Percentiles rank a stretch among this genome's conserved stretches.
Evolutionary conservation across 64 coral and sea anemone genomes (phyloP).

Genomic region (Actinia tenebrosa): DNA sequence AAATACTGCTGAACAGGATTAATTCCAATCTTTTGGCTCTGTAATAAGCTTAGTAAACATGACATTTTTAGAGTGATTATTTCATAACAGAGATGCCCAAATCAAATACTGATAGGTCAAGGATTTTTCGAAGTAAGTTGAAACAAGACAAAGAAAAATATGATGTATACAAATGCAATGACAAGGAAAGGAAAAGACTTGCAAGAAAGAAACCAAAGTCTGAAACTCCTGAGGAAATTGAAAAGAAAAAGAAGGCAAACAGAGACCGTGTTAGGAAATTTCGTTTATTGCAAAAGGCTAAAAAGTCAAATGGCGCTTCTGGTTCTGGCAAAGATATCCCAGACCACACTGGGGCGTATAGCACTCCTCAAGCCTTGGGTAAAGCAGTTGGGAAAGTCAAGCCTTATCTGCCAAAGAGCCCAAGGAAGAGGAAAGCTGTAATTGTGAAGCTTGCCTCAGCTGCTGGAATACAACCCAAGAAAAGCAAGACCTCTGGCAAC

Average conservation of each 20-base stretch:
- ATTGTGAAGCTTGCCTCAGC: conserved; percentile 9
- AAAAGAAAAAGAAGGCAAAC: conserved; percentile 35
- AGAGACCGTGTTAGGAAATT: conserved; percentile 29
- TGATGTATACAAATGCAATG: conserved; percentile 55
- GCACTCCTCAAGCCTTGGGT: conserved; percentile 11
- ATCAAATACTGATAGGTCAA: conserved; percentile 38
- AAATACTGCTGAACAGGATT: conserved; percentile 11
- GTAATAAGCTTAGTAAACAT: not conserved
- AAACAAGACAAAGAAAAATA: conserved; percentile 41
- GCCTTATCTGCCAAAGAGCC: conserved; percentile 10
- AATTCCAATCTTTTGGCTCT: not conserved
- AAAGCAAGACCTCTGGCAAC: not conserved
- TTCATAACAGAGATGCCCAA: conserved; percentile 8
- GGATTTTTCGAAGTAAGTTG: conserved; percentile 29
- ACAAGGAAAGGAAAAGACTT: conserved; percentile 66
- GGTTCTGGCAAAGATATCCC: not conserved
- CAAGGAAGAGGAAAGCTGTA: conserved; percentile 8
- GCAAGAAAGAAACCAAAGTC: conserved; percentile 52
- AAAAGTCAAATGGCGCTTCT: conserved; percentile 4
- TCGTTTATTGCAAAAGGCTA: not conserved
- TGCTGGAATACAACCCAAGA: conserved; percentile 1
- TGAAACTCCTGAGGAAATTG: conserved; percentile 45
- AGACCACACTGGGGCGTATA: not conserved
- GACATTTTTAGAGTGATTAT: not conserved
- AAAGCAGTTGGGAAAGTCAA: too few species aligned